Base-by-base conservation (phyloP, 1,140 invertebrate genomes). In the Drosophila burlai region DNA sequence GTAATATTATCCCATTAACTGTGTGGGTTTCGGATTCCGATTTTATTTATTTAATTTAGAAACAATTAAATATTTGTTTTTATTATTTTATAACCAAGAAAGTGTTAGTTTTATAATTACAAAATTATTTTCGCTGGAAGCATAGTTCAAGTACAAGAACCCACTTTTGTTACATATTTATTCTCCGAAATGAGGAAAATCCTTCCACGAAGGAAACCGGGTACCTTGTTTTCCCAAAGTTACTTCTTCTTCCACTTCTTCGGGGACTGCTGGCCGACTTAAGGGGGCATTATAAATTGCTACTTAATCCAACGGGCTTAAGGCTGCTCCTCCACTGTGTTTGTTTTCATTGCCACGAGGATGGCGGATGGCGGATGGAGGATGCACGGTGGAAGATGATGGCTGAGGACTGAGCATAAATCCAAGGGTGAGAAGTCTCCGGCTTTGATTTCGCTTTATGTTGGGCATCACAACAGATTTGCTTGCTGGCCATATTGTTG, bases 261-360 rank as follows among this genome's bases (percentile, higher is more conserved):
- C 45, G 15, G 24, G 16, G 16, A 9, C 47, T 29, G 58, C 13
- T n/a, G 29, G 34, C 43, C 15, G 47, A 60, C 67, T 72, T 73
- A 73, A 60, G 60, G 69, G 67, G 67, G 69, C 67, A 74, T 74
- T 74, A 74, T 74, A 74, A 74, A 74, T 74, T 74, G 55, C 68
- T 74, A 18, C 46, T 46, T 73, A 74, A 74, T 73, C 71, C 71
- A 38, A 5, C 45, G 36, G 69, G 18, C 45, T 61, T 74, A 61
- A 38, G 49, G 24, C 24, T 42, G 13, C 62, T 46, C 34, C 34
- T 46, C 55, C 55, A 31, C 68, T 26, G 36, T 68, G 64, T 71
- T 74, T 73, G 54, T 73, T 73, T 73, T 73, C 67, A 50, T 61
- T 60, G 65, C 65, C 66, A 71, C 46, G 58, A 24, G 21, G 18